Conservation (phyloP, 2,888 invertebrate species). For the Lithophane socia region DNA sequence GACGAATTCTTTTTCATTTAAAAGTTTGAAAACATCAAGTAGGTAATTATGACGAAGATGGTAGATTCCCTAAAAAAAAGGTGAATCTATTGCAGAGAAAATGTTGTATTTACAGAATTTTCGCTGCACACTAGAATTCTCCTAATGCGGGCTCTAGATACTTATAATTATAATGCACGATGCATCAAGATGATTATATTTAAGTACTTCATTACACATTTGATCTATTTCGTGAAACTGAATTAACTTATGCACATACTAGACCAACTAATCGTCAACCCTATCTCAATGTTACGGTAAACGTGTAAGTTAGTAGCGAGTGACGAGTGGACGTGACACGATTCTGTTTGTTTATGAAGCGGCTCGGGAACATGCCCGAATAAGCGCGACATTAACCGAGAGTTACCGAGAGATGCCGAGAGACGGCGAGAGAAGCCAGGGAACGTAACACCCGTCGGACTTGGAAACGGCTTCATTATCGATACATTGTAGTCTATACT, state of each 20-base stretch:
- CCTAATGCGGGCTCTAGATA: not conserved
- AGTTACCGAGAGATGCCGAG: conserved; percentile 53
- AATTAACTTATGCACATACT: not conserved
- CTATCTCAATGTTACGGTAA: conserved; percentile 79
- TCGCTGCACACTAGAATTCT: not conserved
- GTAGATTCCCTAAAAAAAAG: not conserved
- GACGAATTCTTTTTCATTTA: not conserved
- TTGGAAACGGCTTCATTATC: conserved; percentile 53
- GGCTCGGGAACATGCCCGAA: conserved; percentile 70
- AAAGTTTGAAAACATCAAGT: not conserved
- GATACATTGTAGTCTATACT: conserved; percentile 37
- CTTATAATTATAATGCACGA: not conserved
- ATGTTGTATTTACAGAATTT: not conserved
- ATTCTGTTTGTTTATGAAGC: conserved; percentile 86
- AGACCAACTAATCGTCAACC: conserved; percentile 70
- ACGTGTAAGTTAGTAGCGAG: conserved; percentile 89
- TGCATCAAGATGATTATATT: not conserved
- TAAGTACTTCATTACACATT: not conserved
- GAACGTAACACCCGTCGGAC: not conserved
- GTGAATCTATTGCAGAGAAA: not conserved
- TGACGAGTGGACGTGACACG: conserved; percentile 84
- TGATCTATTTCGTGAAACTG: not conserved
- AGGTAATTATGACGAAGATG: not conserved
- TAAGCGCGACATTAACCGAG: conserved; percentile 65
- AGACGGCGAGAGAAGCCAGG: conserved; percentile 19